These are phyloP conservation scores for Zhuqinia jingwanae DNA, from an alignment of 2,888 invertebrate species.

Conservation along the genomic window DNA sequence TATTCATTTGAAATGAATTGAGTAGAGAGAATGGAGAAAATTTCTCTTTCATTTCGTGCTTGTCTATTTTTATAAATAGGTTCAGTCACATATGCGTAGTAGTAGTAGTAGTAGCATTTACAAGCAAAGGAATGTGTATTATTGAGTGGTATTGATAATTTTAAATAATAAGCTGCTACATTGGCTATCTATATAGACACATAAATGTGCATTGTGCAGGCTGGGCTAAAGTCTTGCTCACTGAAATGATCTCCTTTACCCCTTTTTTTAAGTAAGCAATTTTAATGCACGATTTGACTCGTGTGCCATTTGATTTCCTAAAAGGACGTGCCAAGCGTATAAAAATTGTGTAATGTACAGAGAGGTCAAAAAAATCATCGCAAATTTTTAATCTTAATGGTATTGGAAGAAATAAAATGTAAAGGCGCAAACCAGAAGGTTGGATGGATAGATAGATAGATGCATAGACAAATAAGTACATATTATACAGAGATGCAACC, in stretches of 20 bases:
- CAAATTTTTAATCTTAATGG: slow-evolving; percentile 9
- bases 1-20: slow-evolving; percentile 24
- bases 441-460: too few relatives aligned
- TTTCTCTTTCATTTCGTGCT: background rate
- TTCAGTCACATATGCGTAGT: too few relatives aligned
- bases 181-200: slow-evolving; percentile 1
- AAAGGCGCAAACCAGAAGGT: too few relatives aligned
- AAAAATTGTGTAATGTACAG: background rate
- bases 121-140: too few relatives aligned
- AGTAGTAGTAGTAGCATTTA: too few relatives aligned
- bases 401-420: background rate
- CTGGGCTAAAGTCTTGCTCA: too few relatives aligned
- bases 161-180: slow-evolving; percentile 8
- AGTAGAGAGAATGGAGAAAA: too few relatives aligned
- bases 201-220: background rate
- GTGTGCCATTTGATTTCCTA: background rate
- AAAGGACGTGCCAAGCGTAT: slow-evolving; percentile 24
- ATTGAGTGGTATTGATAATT: background rate
- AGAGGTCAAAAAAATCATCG: slow-evolving; percentile 2
- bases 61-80: background rate
- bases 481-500: too few relatives aligned
- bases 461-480: too few relatives aligned
- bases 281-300: slow-evolving; percentile 38
- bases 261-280: slow-evolving; percentile 30
- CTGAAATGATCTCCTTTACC: too few relatives aligned